Evolutionary conservation across 2,888 invertebrate species (phyloP).

Genomic region (Ptychoptera albimana): DNA sequence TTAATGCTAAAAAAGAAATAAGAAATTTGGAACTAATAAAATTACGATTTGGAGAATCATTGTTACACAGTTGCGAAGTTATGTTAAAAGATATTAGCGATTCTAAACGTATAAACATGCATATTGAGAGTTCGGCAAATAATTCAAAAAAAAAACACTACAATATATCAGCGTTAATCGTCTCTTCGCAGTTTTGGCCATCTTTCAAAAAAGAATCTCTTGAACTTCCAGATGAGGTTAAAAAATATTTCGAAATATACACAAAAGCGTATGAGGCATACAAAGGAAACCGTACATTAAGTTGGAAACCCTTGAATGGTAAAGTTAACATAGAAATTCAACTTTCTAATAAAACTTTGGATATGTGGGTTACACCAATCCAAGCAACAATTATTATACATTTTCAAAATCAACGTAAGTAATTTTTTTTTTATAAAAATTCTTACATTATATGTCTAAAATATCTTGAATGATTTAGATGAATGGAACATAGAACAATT

Average conservation of each 20-base stretch:
- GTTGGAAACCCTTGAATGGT: slow-evolving; percentile 89
- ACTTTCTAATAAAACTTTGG: slow-evolving; percentile 60
- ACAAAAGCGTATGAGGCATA: slow-evolving; percentile 82
- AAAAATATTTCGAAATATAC: slow-evolving; percentile 66
- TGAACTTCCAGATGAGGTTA: slow-evolving; percentile 65
- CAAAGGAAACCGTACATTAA: slow-evolving; percentile 81
- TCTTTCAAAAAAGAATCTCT: slow-evolving; percentile 88
- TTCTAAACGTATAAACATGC: slow-evolving; percentile 81
- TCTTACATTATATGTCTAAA: slow-evolving; percentile 6
- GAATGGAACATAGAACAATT: slow-evolving; percentile 80
- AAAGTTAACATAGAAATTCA: slow-evolving; percentile 83
- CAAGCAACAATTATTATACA: slow-evolving; percentile 90
- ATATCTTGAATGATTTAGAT: slow-evolving; percentile 29
- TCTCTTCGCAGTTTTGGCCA: slow-evolving; percentile 99
- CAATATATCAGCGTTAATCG: slow-evolving; percentile 66
- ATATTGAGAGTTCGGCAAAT: slow-evolving; percentile 56
- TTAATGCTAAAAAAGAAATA: slow-evolving; percentile 80
- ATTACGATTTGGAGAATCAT: slow-evolving; percentile 87
- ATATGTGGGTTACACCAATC: slow-evolving; percentile 76
- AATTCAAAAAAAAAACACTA: slow-evolving; percentile 32
- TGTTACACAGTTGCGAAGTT: slow-evolving; percentile 92
- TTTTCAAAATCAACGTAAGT: slow-evolving; percentile 69
- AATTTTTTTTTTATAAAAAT: background rate
- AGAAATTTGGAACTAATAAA: slow-evolving; percentile 87
- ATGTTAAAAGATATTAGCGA: slow-evolving; percentile 97